Conservation (phyloP, 2,797 vertebrate genomes). For the Argya squamiceps region DNA sequence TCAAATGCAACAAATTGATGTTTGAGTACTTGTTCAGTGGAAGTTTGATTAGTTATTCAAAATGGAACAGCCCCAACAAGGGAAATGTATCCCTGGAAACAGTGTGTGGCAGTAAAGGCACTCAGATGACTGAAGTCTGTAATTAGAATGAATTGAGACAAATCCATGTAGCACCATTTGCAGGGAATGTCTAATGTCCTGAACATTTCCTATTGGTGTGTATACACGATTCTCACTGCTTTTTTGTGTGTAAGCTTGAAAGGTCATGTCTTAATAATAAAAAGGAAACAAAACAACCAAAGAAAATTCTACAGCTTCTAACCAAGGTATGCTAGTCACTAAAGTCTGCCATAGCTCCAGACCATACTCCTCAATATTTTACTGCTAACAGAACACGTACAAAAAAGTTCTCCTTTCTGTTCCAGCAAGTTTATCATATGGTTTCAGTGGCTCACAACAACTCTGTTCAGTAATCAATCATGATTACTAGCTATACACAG, state of each 20-base stretch:
- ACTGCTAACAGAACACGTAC: not conserved
- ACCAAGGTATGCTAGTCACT: not conserved
- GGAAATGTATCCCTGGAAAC: not conserved
- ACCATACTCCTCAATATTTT: not conserved
- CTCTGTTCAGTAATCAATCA: conserved; percentile 68
- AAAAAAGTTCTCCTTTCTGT: conserved; percentile 8
- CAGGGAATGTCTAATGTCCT: not conserved
- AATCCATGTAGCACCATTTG: not conserved
- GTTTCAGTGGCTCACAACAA: conserved; percentile 26
- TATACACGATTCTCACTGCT: not conserved
- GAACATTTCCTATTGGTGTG: not conserved
- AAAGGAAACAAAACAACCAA: not conserved
- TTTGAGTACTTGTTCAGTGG: not conserved
- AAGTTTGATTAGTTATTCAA: conserved; percentile 49
- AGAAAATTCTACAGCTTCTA: not conserved
- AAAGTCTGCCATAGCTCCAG: conserved; percentile 35
- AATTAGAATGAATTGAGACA: not conserved
- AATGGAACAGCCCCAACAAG: conserved; percentile 3
- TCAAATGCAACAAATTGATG: not conserved
- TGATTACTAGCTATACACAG: conserved; percentile 55
- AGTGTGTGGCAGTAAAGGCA: not conserved
- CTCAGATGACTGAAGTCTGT: not conserved
- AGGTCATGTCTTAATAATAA: not conserved
- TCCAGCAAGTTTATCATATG: conserved; percentile 16
- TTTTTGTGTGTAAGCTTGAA: not conserved